phyloP scores from a whole-genome alignment of 2,797 vertebrate species.

The Peromyscus eremicus region DNA sequence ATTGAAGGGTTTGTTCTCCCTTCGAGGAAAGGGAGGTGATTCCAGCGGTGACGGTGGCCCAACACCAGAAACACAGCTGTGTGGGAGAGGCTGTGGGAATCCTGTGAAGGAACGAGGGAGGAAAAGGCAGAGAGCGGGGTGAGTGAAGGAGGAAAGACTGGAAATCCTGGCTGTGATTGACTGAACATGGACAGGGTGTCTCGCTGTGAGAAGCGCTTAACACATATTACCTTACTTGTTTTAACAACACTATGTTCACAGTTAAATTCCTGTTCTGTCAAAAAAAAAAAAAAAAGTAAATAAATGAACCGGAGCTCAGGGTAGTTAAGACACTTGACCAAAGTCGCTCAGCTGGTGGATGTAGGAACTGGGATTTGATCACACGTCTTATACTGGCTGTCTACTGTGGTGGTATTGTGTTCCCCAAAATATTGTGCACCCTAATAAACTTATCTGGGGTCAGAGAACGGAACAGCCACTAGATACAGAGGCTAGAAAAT shows the following conservation, averaged over 20 bases:
- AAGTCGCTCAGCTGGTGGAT: neutral
- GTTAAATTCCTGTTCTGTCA: neutral
- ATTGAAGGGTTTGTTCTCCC: slow-evolving; percentile 7
- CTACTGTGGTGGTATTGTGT: too few species aligned
- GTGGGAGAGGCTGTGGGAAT: neutral
- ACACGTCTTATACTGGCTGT: too few species aligned
- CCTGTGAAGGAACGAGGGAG: neutral
- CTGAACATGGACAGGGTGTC: neutral
- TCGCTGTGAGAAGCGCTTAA: neutral
- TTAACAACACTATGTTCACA: neutral
- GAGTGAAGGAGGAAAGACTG: neutral
- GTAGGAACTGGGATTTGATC: neutral
- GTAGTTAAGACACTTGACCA: neutral
- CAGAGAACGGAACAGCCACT: too few species aligned
- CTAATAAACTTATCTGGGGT: too few species aligned
- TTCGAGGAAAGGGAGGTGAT: slow-evolving; percentile 19
- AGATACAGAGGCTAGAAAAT: too few species aligned
- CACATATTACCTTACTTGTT: neutral
- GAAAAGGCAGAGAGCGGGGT: neutral
- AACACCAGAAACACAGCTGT: neutral
- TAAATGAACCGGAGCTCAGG: neutral
- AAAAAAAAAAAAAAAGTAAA: neutral
- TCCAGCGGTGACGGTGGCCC: neutral
- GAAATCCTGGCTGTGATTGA: neutral
- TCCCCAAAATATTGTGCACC: too few species aligned